These are phyloP conservation scores for Bombus consobrinus DNA, from an alignment of 1,140 invertebrate species.

Conservation along the genomic window DNA sequence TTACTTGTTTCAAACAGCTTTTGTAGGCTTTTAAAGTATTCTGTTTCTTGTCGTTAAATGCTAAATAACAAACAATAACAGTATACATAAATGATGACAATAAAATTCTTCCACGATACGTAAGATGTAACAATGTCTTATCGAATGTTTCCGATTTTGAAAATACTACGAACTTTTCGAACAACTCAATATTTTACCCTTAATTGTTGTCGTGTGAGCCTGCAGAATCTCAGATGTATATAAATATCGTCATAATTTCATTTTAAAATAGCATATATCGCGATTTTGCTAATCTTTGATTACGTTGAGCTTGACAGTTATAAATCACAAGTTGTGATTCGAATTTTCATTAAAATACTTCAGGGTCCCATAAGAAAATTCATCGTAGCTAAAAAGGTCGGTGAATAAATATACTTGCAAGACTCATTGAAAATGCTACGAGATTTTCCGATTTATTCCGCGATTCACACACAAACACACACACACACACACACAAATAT, in stretches of 20 bases:
- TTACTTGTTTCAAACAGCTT: not conserved
- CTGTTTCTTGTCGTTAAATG: too few relatives aligned
- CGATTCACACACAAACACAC: too few relatives aligned
- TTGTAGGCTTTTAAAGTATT: too few relatives aligned
- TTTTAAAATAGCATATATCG: not conserved
- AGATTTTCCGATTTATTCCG: not conserved
- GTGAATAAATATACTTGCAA: not conserved
- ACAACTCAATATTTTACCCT: not conserved
- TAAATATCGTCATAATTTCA: too few relatives aligned
- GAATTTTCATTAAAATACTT: not conserved
- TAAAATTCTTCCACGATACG: too few relatives aligned
- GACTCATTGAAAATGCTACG: too few relatives aligned
- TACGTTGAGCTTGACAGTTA: not conserved
- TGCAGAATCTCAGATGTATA: not conserved
- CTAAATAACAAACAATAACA: too few relatives aligned
- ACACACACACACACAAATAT: too few relatives aligned
- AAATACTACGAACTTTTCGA: not conserved
- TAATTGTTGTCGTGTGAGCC: not conserved
- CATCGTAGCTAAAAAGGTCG: not conserved
- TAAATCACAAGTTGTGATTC: not conserved
- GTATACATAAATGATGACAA: too few relatives aligned
- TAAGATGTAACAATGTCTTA: too few relatives aligned
- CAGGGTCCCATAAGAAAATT: not conserved
- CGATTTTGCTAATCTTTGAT: not conserved
- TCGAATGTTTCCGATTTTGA: too few relatives aligned